Evolutionary conservation across 2,888 invertebrate species (phyloP).

Genomic region (Fragum fragum): DNA sequence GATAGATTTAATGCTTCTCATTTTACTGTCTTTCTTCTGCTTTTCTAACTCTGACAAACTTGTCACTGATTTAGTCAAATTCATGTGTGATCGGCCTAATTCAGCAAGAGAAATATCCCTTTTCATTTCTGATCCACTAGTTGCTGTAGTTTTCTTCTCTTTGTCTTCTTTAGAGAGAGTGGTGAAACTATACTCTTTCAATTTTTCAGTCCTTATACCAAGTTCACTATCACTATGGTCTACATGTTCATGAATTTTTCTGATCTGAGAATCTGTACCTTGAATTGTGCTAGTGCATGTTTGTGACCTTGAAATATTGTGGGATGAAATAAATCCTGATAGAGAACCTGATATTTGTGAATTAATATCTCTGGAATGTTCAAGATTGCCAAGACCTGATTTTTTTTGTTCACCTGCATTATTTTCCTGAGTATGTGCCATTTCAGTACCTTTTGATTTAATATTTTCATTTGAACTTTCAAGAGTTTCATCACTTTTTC

Average conservation of each 20-base stretch:
- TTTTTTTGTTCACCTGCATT: neutral
- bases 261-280: neutral
- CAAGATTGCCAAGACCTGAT: neutral
- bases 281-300: neutral
- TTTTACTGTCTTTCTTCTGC: neutral
- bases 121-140: neutral
- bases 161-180: neutral
- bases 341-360: slow-evolving; percentile 16
- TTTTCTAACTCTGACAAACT: slow-evolving; percentile 9
- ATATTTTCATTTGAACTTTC: neutral
- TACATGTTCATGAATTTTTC: neutral
- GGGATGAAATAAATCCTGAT: neutral
- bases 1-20: neutral
- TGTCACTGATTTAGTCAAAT: neutral
- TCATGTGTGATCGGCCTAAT: neutral
- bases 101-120: neutral
- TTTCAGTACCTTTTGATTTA: neutral
- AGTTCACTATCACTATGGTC: neutral
- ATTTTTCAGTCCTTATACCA: neutral
- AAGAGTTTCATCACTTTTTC: no score
- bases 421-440: neutral
- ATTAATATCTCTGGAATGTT: slow-evolving; percentile 7
- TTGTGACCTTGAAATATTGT: slow-evolving; percentile 6
- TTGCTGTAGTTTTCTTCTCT: neutral
- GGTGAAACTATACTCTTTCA: neutral